Percentiles rank a stretch among this genome's conserved stretches.
phyloP scores from a whole-genome alignment of 2,797 vertebrate species.

The Hippoglossus hippoglossus region DNA sequence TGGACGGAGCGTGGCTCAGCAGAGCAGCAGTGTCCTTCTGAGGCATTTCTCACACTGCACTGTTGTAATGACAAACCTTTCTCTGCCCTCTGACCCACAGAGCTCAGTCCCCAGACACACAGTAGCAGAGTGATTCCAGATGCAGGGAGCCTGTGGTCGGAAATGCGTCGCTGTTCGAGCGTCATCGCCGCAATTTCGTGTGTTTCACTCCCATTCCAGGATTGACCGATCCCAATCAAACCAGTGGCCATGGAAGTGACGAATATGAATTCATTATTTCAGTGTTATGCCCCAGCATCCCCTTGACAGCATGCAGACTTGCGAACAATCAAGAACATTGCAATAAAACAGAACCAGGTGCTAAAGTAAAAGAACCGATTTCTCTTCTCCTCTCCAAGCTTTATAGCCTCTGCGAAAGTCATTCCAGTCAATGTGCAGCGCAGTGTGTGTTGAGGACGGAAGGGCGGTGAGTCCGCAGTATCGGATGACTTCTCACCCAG shows the following conservation, averaged over 20 bases:
- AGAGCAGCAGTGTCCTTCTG: constrained; percentile 36
- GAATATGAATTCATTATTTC: constrained; percentile 19
- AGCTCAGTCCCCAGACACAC: constrained; percentile 71
- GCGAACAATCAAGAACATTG: constrained; percentile 45
- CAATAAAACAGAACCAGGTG: constrained; percentile 60
- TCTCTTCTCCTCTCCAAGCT: constrained; percentile 47
- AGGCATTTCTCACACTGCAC: constrained; percentile 68
- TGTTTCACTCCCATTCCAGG: constrained; percentile 37
- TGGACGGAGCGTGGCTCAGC: constrained; percentile 42
- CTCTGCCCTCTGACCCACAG: constrained; percentile 77
- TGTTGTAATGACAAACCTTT: constrained; percentile 79
- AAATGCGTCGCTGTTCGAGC: constrained; percentile 43
- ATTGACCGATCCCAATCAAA: constrained; percentile 30
- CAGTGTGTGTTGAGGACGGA: constrained; percentile 40
- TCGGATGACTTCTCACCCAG: constrained; percentile 71
- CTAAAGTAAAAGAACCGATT: constrained; percentile 34
- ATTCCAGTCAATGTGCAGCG: constrained; percentile 58
- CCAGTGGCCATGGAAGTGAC: not conserved
- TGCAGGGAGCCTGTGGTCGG: constrained; percentile 63
- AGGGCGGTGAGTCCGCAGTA: constrained; percentile 48
- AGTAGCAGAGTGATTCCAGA: constrained; percentile 83
- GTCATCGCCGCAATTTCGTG: constrained; percentile 46
- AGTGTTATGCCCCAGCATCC: constrained; percentile 12
- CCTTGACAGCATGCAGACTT: constrained; percentile 29
- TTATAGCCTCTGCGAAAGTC: constrained; percentile 65